phyloP scores from a whole-genome alignment of 2,797 vertebrate genomes.

The Lateolabrax maculatus region DNA sequence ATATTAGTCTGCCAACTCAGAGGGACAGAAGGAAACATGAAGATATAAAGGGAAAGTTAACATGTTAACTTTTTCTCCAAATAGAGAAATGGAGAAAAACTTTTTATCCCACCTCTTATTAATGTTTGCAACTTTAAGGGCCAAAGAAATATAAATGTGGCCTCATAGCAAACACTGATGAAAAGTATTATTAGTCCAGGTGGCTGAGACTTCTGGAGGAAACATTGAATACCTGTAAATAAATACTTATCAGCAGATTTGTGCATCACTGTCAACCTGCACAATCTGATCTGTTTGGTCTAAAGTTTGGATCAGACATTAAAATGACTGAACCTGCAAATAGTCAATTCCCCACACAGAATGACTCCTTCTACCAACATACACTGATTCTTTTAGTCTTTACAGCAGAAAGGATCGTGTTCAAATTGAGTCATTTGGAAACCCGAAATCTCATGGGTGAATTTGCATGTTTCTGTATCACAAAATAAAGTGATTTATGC shows the following conservation, averaged over 20 bases:
- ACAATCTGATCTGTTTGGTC: background rate
- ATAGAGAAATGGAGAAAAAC: background rate
- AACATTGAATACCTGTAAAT: background rate
- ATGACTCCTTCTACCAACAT: background rate
- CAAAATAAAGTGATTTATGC: background rate
- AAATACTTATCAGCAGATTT: background rate
- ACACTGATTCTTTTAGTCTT: background rate
- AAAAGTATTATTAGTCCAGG: background rate
- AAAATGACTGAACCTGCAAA: background rate
- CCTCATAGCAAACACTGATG: too few species aligned
- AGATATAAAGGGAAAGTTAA: background rate
- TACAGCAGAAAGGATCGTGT: too few species aligned
- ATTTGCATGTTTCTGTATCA: background rate
- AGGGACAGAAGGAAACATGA: slow-evolving; percentile 21
- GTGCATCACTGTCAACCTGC: background rate
- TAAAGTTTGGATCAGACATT: background rate
- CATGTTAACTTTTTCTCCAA: background rate
- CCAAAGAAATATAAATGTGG: too few species aligned
- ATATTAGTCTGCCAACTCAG: slow-evolving; percentile 34
- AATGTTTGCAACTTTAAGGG: too few species aligned
- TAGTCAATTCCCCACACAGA: background rate
- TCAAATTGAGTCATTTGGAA: too few species aligned
- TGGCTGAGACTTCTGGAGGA: background rate
- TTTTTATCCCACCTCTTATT: too few species aligned
- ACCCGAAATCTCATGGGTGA: too few species aligned